Evolutionary conservation across 2,113 vertebrate species (phyloP).

Genomic region (Tricholaema leucomelas): DNA sequence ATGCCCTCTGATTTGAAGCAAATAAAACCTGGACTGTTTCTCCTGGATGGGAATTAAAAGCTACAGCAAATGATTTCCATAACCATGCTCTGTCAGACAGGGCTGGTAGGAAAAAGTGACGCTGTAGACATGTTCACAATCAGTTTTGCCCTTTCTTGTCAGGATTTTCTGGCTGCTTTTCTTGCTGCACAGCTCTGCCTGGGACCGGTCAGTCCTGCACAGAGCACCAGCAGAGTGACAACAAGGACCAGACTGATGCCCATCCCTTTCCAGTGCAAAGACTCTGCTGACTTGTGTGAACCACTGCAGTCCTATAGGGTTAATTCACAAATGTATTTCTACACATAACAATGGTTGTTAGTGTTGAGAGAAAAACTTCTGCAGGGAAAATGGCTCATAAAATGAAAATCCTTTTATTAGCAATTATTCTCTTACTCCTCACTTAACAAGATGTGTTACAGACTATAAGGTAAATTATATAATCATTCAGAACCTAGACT

Average conservation of each 20-base stretch:
- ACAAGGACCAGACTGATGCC: neutral
- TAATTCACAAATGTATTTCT: neutral
- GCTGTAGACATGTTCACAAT: neutral
- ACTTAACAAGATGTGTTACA: neutral
- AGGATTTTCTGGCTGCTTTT: neutral
- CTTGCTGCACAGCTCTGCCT: neutral
- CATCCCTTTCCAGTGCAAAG: neutral
- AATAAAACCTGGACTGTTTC: neutral
- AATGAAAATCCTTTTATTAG: neutral
- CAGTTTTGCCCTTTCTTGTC: neutral
- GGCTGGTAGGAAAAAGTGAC: neutral
- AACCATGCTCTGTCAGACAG: neutral
- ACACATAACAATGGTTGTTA: neutral
- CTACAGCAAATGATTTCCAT: neutral
- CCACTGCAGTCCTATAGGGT: neutral
- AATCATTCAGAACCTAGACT: neutral
- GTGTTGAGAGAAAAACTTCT: neutral
- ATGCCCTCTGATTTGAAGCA: neutral
- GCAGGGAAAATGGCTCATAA: neutral
- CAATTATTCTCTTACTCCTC: neutral
- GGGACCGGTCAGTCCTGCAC: neutral
- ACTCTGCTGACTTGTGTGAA: neutral
- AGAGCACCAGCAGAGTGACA: neutral
- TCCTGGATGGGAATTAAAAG: neutral
- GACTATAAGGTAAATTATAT: neutral